Conservation (phyloP, 2,113 vertebrate genomes). For the Oryctolagus cuniculus region DNA sequence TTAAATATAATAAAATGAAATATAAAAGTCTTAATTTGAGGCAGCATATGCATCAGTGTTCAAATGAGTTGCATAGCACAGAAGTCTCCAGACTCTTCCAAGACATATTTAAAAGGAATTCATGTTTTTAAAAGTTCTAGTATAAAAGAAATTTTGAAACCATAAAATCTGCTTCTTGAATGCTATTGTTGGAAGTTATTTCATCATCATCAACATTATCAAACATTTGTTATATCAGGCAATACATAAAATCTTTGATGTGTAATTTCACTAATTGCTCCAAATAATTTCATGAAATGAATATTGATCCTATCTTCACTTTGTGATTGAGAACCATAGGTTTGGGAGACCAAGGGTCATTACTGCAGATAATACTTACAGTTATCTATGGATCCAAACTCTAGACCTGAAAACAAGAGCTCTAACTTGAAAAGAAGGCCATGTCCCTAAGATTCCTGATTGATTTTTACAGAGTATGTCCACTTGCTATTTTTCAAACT, state of each 20-base stretch:
- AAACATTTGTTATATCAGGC: background rate
- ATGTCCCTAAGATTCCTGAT: background rate
- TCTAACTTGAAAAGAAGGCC: background rate
- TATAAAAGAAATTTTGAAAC: background rate
- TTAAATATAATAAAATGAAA: too few relatives aligned
- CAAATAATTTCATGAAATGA: background rate
- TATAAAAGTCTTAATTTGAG: background rate
- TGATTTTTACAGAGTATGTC: background rate
- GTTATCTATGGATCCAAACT: background rate
- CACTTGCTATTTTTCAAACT: background rate
- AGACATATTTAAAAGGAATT: constrained; percentile 17
- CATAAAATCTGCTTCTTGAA: background rate
- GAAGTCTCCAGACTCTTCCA: background rate
- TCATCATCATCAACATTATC: background rate
- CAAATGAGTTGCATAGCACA: background rate
- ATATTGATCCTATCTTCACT: background rate
- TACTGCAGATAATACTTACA: background rate
- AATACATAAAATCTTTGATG: background rate
- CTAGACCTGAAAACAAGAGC: background rate
- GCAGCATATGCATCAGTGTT: background rate
- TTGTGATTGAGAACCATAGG: background rate
- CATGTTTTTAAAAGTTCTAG: background rate
- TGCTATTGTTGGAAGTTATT: background rate
- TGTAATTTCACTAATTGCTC: background rate
- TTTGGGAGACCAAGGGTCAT: background rate